Conservation (phyloP, 2,797 vertebrate genomes). For the Fistularia tabacaria region DNA sequence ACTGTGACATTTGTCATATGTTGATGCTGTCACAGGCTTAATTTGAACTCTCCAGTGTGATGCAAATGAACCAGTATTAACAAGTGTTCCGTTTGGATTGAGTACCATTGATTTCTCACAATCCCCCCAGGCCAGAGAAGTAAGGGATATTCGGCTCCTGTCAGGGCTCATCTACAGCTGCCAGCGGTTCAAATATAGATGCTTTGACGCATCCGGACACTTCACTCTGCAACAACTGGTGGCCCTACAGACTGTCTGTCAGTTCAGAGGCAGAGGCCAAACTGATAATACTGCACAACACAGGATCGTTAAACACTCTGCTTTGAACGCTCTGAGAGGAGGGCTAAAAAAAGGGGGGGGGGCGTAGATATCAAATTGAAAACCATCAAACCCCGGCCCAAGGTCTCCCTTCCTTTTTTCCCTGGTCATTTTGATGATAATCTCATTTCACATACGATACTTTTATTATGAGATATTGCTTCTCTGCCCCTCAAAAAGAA, state of each 20-base stretch:
- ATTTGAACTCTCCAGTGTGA: too few species aligned
- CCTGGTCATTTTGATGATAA: slow-evolving; percentile 70
- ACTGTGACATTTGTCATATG: too few species aligned
- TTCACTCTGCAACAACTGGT: slow-evolving; percentile 23
- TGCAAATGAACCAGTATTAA: too few species aligned
- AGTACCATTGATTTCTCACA: slow-evolving; percentile 49
- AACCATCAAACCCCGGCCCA: slow-evolving; percentile 66
- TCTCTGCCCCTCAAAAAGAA: slow-evolving; percentile 83
- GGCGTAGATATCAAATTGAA: slow-evolving; percentile 61
- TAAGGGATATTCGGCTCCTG: slow-evolving; percentile 49
- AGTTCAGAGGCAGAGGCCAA: slow-evolving; percentile 42
- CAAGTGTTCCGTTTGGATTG: slow-evolving; percentile 19
- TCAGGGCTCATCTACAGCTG: slow-evolving; percentile 42
- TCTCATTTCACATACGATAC: slow-evolving; percentile 74
- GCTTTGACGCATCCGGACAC: slow-evolving; percentile 43
- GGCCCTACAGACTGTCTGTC: slow-evolving; percentile 47
- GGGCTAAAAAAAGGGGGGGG: slow-evolving; percentile 3
- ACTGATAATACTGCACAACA: slow-evolving; percentile 62
- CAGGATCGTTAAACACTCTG: slow-evolving; percentile 57
- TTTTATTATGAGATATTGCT: slow-evolving; percentile 90
- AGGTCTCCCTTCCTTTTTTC: slow-evolving; percentile 35
- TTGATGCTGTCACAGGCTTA: too few species aligned
- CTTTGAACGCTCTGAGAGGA: slow-evolving; percentile 22
- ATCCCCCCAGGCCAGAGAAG: slow-evolving; percentile 37
- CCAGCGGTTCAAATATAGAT: slow-evolving; percentile 25